phyloP scores from a whole-genome alignment of 2,888 invertebrate species.

The Chironomus tentans region DNA sequence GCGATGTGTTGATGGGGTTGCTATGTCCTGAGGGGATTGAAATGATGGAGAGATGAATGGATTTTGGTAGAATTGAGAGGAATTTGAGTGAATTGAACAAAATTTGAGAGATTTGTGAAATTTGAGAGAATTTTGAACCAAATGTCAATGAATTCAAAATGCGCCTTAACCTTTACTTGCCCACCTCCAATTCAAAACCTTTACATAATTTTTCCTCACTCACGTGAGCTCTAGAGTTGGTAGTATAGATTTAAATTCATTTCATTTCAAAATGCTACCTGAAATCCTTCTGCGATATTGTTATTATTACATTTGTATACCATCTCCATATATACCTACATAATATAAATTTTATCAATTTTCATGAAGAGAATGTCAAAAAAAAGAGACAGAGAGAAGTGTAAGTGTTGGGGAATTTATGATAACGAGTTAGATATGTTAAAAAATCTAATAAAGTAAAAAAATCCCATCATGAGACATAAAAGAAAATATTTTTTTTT shows the following conservation, averaged over 20 bases:
- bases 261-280: constrained; percentile 10
- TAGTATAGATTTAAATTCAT: constrained; percentile 17
- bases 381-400: neutral
- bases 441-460: neutral
- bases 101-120: too few species aligned
- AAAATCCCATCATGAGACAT: constrained; percentile 1
- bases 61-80: too few species aligned
- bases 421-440: constrained; percentile 18
- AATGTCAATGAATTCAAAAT: neutral
- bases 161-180: neutral
- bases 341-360: constrained; percentile 18
- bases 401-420: constrained; percentile 21
- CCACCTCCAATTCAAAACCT: neutral
- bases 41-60: too few species aligned
- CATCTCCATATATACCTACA: neutral
- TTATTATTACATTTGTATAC: neutral
- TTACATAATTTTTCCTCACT: constrained; percentile 9
- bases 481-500: neutral
- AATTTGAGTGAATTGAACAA: too few species aligned
- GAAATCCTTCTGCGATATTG: neutral
- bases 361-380: neutral
- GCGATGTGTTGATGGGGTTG: too few species aligned
- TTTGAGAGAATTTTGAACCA: too few species aligned
- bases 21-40: too few species aligned
- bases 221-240: neutral